Evolutionary conservation across 2,113 vertebrate genomes (phyloP).

Genomic region (Pyrgilauda ruficollis): DNA sequence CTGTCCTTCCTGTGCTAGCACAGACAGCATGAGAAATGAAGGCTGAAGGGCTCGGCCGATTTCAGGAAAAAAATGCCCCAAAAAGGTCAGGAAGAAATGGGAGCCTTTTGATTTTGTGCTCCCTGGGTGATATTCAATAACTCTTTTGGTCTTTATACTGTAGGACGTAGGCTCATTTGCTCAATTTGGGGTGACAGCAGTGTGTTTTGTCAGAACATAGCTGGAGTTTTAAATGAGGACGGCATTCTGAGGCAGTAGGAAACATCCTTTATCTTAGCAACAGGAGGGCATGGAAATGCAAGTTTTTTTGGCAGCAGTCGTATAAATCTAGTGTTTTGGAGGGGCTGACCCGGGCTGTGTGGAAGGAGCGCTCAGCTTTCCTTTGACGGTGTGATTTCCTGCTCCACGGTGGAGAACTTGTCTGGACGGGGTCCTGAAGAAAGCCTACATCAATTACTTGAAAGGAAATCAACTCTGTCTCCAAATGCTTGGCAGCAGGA

Average conservation of each 20-base stretch:
- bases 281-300: constrained; percentile 76
- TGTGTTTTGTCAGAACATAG: constrained; percentile 76
- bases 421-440: constrained; percentile 71
- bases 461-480: constrained; percentile 78
- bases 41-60: constrained; percentile 64
- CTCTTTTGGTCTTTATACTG: constrained; percentile 76
- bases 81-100: constrained; percentile 82
- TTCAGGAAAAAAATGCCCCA: constrained; percentile 59
- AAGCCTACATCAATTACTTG: constrained; percentile 80
- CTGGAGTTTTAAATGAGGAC: constrained; percentile 68
- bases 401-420: constrained; percentile 71
- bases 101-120: constrained; percentile 83
- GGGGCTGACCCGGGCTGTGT: constrained; percentile 70
- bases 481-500: constrained; percentile 73
- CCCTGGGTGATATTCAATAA: constrained; percentile 86
- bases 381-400: constrained; percentile 82
- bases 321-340: constrained; percentile 76
- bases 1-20: constrained; percentile 77
- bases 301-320: constrained; percentile 73
- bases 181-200: constrained; percentile 80
- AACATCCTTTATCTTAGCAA: constrained; percentile 81
- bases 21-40: constrained; percentile 70
- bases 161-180: constrained; percentile 79
- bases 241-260: constrained; percentile 70
- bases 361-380: constrained; percentile 77